These are phyloP conservation scores for Pediacus dermestoides DNA, from an alignment of 2,888 invertebrate species.

Conservation along the genomic window DNA sequence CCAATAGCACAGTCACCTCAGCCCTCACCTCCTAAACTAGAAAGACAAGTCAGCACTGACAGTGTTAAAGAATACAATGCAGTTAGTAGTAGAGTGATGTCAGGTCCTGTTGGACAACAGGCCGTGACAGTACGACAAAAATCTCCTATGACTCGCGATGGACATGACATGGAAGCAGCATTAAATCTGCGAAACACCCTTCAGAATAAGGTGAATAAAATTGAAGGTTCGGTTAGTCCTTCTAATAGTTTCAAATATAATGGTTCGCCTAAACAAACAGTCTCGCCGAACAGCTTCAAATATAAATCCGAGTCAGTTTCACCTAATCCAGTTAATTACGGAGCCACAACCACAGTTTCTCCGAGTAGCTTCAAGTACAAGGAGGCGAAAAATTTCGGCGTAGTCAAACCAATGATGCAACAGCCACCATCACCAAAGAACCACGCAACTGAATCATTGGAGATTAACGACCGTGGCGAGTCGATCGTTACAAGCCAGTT, in stretches of 20 bases:
- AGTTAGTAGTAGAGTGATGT: conserved; percentile 69
- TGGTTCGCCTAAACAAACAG: too few relatives aligned
- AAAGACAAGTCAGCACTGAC: conserved; percentile 41
- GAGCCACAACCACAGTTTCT: conserved; percentile 22
- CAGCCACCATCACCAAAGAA: conserved; percentile 16
- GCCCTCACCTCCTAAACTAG: conserved; percentile 30
- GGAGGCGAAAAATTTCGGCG: conserved; percentile 26
- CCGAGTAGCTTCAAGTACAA: conserved; percentile 23
- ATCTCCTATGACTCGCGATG: conserved; percentile 56
- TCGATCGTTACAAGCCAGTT: conserved; percentile 49
- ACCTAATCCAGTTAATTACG: conserved; percentile 4
- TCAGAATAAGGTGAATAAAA: conserved; percentile 46
- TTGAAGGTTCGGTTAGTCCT: conserved; percentile 8
- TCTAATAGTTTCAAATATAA: conserved; percentile 12
- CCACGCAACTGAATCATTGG: conserved; percentile 34
- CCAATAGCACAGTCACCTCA: conserved; percentile 18
- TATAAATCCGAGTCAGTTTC: conserved; percentile 17
- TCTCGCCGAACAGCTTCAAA: conserved; percentile 25
- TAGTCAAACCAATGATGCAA: conserved; percentile 35
- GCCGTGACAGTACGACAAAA: conserved; percentile 60
- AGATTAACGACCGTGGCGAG: conserved; percentile 46
- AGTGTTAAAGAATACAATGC: conserved; percentile 55
- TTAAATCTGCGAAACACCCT: conserved; percentile 56
- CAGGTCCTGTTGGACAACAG: conserved; percentile 68
- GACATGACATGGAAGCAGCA: conserved; percentile 55